A percentile compares a stretch with the other conserved stretches of the same genome.
Conservation (phyloP, 2,888 invertebrate genomes). For the Synergus laeviventris region DNA sequence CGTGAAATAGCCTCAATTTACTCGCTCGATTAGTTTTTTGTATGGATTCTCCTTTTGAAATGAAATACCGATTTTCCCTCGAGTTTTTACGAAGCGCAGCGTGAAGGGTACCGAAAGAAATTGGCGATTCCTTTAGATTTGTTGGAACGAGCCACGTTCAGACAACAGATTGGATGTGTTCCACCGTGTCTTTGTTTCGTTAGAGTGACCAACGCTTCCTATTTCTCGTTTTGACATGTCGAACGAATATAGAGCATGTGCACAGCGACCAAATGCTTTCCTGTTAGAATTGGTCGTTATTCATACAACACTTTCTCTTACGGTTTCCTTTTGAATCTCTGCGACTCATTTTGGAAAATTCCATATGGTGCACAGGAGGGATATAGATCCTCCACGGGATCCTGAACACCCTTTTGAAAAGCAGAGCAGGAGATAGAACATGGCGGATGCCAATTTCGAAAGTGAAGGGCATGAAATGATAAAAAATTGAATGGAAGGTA, state of each 20-base stretch:
- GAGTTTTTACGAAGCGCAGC: not conserved
- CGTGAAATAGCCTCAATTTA: not conserved
- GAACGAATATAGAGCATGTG: slow-evolving; percentile 28
- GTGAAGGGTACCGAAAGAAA: not conserved
- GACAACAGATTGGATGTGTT: slow-evolving; percentile 11
- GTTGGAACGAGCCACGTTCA: not conserved
- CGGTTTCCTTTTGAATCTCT: slow-evolving; percentile 21
- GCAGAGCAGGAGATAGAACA: not conserved
- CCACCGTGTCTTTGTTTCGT: slow-evolving; percentile 16
- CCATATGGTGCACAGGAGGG: slow-evolving; percentile 31
- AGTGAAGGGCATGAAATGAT: slow-evolving; percentile 24
- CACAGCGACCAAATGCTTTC: slow-evolving; percentile 22
- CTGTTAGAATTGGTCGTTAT: not conserved
- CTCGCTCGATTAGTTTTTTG: no score
- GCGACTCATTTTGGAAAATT: slow-evolving; percentile 14
- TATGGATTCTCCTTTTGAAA: not conserved
- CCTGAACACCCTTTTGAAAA: not conserved
- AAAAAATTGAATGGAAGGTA: slow-evolving; percentile 4
- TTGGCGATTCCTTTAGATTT: not conserved
- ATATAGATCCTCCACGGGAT: not conserved
- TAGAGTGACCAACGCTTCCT: slow-evolving; percentile 25
- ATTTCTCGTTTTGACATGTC: not conserved
- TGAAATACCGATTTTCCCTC: not conserved
- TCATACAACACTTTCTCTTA: slow-evolving; percentile 30
- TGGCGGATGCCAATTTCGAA: slow-evolving; percentile 14